These are phyloP conservation scores for Oxystoma pomonae DNA, from an alignment of 2,888 invertebrate genomes.

Conservation along the genomic window DNA sequence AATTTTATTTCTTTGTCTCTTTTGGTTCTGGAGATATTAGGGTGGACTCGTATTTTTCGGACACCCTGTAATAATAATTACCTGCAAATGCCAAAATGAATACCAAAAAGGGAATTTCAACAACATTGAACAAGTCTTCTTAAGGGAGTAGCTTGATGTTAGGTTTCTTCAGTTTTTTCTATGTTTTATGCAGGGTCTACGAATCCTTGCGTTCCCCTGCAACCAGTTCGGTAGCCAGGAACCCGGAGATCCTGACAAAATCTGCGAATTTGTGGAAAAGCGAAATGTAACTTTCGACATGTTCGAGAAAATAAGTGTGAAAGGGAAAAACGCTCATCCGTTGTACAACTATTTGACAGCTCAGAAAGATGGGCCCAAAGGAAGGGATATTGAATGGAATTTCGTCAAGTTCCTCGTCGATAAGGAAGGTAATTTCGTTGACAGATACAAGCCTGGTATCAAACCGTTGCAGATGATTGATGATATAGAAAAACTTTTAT, in stretches of 20 bases:
- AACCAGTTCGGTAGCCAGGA: conserved; percentile 78
- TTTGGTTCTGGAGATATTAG: too few species aligned
- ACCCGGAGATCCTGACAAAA: conserved; percentile 60
- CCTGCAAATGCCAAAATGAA: too few species aligned
- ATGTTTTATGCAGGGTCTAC: too few species aligned
- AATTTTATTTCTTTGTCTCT: too few species aligned
- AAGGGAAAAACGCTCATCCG: conserved; percentile 61
- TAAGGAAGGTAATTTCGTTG: conserved; percentile 64
- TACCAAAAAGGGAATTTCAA: too few species aligned
- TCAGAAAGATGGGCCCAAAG: conserved; percentile 50
- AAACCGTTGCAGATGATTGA: conserved; percentile 40
- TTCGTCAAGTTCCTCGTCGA: conserved; percentile 82
- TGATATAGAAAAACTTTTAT: conserved; percentile 43
- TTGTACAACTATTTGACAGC: conserved; percentile 63
- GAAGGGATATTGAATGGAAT: conserved; percentile 80
- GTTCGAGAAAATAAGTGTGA: conserved; percentile 68
- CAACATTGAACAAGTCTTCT: too few species aligned
- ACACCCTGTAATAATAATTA: too few species aligned
- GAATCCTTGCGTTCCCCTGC: conserved; percentile 81
- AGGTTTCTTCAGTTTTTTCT: too few species aligned
- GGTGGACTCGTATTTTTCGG: too few species aligned
- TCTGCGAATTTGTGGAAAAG: conserved; percentile 59
- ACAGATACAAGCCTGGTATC: conserved; percentile 53
- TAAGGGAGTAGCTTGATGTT: too few species aligned
- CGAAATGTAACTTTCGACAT: conserved; percentile 67